Evolutionary conservation across 2,113 vertebrate genomes (phyloP), one percentile per base, ranked within the genome.

Genomic region (Saimiri boliviensis): DNA sequence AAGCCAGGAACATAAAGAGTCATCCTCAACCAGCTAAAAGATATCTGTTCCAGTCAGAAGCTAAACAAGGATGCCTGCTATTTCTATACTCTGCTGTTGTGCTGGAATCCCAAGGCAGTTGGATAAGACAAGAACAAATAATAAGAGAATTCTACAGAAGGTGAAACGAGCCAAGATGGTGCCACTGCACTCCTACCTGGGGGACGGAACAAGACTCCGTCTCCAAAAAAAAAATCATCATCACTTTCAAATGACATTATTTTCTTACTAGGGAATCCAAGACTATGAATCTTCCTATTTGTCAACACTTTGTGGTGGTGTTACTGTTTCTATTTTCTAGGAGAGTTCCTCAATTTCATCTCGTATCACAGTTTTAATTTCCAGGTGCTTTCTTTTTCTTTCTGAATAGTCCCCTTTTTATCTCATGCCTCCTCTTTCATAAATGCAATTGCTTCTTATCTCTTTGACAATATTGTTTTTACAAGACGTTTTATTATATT

Each of bases 311-410:
- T 54, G 3, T 42, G 6, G 7, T 84, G 45, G 71, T 23, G 10
- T 35, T 86, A 82, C 45, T 54, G 16, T 42, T 95, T 85, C 27
- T 71, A 8, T 91, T 85, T 89, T 82, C 81, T 80, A 90, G 30
- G 8, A 52, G 12, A 37, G 30, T 52, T 73, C 27, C 76, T 95
- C 45, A 37, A 4, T 86, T 95, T 56, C 54, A 92, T 66, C 35
- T 81, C 27, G 17, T 16, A 76, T 21, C 25, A 63, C 3, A 66
- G 49, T 87, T 71, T 92, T 87, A 93, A 87, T 96, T 96, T 93
- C 93, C 81, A 90, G 60, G 37, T 84, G 40, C 7, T 54, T 68
- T 68, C 60, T 30, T 80, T 87, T 77, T 83, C 45, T 70, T 92
- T 74, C 63, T n/a, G 70, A 89, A 12, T 54, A 45, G 40, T 94